A percentile compares a stretch with the other conserved stretches of the same genome.
phyloP scores from a whole-genome alignment of 2,113 vertebrate species.

The Charadrius vociferus region DNA sequence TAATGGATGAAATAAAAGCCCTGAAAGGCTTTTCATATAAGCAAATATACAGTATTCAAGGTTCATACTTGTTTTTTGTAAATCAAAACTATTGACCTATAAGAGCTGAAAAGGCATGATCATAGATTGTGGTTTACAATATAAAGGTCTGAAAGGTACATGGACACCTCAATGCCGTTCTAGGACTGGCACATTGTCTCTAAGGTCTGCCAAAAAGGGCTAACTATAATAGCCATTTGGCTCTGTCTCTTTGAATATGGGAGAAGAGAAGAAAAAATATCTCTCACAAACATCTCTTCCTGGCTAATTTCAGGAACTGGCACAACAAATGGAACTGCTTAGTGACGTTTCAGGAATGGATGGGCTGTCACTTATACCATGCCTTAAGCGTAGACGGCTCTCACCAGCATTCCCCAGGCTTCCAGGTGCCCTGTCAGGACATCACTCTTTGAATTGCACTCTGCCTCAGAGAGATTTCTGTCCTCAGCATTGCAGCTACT shows the following conservation, averaged over 20 bases:
- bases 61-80: background rate
- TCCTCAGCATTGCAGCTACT: background rate
- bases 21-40: background rate
- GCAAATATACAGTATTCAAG: background rate
- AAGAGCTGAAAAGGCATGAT: background rate
- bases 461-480: background rate
- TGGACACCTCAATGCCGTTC: background rate
- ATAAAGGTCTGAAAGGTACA: background rate
- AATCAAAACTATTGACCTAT: background rate
- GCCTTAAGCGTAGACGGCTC: background rate
- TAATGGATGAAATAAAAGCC: background rate
- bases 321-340: background rate
- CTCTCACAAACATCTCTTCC: background rate
- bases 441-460: background rate
- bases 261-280: background rate
- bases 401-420: background rate
- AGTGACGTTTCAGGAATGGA: background rate
- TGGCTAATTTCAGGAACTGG: background rate
- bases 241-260: background rate
- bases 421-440: background rate
- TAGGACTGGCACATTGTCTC: background rate
- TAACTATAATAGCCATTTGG: background rate
- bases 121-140: background rate
- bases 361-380: background rate
- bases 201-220: background rate